These are phyloP conservation scores for Pollicipes pollicipes DNA, from an alignment of 1,140 invertebrate species.

Conservation along the genomic window DNA sequence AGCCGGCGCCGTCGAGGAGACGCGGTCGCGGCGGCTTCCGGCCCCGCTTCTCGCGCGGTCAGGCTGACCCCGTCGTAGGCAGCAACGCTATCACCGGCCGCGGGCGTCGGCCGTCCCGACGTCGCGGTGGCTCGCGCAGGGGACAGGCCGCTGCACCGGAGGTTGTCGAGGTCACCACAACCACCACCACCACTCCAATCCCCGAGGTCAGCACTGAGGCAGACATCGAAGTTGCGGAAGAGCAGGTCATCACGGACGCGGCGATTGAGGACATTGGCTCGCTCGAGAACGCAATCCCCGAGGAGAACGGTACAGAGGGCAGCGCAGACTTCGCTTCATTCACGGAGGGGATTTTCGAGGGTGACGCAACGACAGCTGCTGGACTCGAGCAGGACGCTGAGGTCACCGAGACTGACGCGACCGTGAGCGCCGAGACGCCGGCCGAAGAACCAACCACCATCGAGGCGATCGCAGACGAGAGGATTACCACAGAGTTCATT, in stretches of 20 bases:
- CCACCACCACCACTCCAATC: not conserved
- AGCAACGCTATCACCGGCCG: not conserved
- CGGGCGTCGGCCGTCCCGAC: no score
- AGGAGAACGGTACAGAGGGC: not conserved
- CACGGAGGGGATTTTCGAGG: not conserved
- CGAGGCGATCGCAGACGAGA: not conserved
- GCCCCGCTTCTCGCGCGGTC: not conserved
- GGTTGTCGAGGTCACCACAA: not conserved
- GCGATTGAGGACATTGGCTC: not conserved
- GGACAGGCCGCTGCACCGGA: no score
- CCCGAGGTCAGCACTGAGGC: not conserved
- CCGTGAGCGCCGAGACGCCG: not conserved
- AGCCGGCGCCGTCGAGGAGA: not conserved
- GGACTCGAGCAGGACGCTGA: not conserved
- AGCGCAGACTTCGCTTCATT: not conserved
- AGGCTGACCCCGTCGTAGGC: not conserved
- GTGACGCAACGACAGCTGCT: not conserved
- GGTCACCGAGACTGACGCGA: not conserved
- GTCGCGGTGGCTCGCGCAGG: not conserved
- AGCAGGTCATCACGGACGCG: not conserved
- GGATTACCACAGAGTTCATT: not conserved
- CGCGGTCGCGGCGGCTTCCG: not conserved
- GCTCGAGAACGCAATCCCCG: not conserved
- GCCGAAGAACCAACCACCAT: not conserved
- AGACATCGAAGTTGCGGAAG: no score